These are phyloP conservation scores for Potamarius usumacintae DNA, from an alignment of 2,113 vertebrate species.

Conservation along the genomic window DNA sequence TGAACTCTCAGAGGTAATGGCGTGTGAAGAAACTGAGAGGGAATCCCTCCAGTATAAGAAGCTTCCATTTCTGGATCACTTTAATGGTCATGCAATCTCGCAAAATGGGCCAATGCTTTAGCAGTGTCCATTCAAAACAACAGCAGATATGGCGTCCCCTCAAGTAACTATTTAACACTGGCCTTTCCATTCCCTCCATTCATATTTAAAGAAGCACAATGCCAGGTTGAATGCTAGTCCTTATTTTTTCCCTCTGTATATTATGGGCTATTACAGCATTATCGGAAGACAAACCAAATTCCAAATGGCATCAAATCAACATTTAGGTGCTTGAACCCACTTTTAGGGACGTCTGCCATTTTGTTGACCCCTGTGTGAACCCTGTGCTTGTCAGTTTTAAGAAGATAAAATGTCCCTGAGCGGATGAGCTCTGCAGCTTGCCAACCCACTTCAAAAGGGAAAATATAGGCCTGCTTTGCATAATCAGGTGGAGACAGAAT, in stretches of 20 bases:
- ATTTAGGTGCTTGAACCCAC: conserved; percentile 50
- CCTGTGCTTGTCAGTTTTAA: conserved; percentile 65
- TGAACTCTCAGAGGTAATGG: conserved; percentile 14
- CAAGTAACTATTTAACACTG: neutral
- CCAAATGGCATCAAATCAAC: conserved; percentile 39
- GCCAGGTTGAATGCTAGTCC: neutral
- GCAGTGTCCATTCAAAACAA: conserved; percentile 11
- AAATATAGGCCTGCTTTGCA: conserved; percentile 79
- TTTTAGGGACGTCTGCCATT: conserved; percentile 60
- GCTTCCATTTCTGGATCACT: conserved; percentile 15
- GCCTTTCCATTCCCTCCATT: conserved; percentile 1
- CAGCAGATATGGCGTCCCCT: neutral
- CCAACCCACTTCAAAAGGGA: conserved; percentile 73
- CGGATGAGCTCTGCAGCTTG: conserved; percentile 59
- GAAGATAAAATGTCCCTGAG: conserved; percentile 68
- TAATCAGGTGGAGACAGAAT: conserved; percentile 77
- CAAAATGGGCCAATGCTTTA: conserved; percentile 11
- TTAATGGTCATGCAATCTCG: conserved; percentile 29
- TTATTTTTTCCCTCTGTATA: neutral
- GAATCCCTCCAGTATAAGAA: conserved; percentile 30
- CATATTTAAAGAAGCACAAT: neutral
- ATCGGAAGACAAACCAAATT: conserved; percentile 12
- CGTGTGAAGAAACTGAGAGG: conserved; percentile 10
- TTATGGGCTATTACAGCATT: conserved; percentile 9
- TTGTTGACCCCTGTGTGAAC: conserved; percentile 73